A percentile compares a stretch with the other conserved stretches of the same genome.
Conservation (phyloP, 2,797 vertebrate species). For the Onychomys torridus region DNA sequence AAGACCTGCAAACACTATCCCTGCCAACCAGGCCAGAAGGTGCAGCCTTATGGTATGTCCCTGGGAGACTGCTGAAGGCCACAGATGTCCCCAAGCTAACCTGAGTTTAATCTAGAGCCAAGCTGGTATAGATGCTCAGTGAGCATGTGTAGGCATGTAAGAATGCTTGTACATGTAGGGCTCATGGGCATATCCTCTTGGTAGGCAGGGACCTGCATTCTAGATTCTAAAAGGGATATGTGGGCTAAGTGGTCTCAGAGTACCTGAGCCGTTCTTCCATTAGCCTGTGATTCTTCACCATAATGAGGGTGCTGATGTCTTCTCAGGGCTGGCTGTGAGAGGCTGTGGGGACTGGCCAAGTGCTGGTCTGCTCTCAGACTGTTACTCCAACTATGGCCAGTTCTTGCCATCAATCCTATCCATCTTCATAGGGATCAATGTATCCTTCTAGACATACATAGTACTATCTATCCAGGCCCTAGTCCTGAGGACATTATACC, state of each 20-base stretch:
- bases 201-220: neutral
- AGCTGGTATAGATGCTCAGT: neutral
- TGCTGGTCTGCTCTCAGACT: neutral
- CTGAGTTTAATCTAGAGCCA: neutral
- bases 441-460: neutral
- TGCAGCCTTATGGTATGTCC: neutral
- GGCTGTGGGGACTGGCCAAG: neutral
- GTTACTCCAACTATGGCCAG: neutral
- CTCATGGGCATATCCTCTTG: too few relatives aligned
- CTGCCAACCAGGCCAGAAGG: constrained; percentile 65
- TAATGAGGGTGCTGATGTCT: neutral
- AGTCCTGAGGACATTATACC: neutral
- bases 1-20: constrained; percentile 48
- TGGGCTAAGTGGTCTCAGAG: too few relatives aligned
- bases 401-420: neutral
- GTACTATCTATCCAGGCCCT: neutral
- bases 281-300: neutral
- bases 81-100: neutral
- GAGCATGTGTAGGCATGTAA: neutral
- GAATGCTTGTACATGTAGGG: neutral
- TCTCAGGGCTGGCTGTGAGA: neutral
- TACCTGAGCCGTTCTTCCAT: fast-evolving
- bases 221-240: neutral
- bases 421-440: neutral
- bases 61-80: neutral